These are phyloP conservation scores for Eristalinus sepulchralis DNA, from an alignment of 2,888 invertebrate genomes.

Conservation along the genomic window DNA sequence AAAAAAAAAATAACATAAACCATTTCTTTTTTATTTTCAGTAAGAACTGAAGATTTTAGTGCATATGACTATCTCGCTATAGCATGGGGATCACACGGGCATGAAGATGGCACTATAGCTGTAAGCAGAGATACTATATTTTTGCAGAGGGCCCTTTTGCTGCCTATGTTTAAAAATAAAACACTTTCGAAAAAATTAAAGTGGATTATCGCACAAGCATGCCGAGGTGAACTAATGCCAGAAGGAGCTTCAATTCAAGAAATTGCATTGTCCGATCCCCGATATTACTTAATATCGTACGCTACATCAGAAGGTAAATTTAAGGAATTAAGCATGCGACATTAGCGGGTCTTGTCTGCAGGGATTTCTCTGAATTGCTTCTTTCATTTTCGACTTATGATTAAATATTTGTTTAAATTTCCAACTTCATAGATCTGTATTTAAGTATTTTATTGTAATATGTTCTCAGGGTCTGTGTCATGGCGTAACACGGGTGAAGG, in stretches of 20 bases:
- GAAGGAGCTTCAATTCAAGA: background rate
- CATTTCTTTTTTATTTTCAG: background rate
- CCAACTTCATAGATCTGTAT: background rate
- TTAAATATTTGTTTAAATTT: background rate
- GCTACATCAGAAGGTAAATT: background rate
- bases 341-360: too few species aligned
- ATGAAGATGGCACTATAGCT: background rate
- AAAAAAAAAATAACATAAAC: too few species aligned
- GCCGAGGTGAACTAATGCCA: background rate
- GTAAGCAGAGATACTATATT: background rate
- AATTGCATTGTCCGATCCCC: background rate
- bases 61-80: conserved; percentile 11
- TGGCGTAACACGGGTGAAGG: background rate
- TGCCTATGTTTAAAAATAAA: conserved; percentile 11
- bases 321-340: too few species aligned
- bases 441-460: too few species aligned
- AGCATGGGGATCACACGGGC: background rate
- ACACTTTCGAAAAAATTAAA: conserved; percentile 12
- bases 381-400: background rate
- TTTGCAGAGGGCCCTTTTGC: conserved; percentile 3
- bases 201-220: conserved; percentile 2
- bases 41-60: conserved; percentile 9
- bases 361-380: too few species aligned
- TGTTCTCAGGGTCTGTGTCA: background rate
- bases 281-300: background rate